Evolutionary conservation across 1,140 invertebrate genomes (phyloP), one percentile per base, ranked within the genome.

Genomic region (Bombus affinis): DNA sequence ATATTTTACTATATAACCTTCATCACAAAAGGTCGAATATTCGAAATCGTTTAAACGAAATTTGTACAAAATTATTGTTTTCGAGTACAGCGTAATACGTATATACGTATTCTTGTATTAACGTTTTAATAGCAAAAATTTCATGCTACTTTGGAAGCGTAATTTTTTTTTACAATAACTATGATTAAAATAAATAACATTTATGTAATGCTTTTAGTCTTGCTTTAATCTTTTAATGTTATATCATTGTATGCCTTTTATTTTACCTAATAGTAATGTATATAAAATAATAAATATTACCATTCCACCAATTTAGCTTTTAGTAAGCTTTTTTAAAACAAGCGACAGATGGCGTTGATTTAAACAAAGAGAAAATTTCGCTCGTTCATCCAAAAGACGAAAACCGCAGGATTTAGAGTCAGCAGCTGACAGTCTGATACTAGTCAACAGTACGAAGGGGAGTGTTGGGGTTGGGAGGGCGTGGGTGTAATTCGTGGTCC

Each of bases 401-500:
- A 53, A 53, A 53, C 18, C 5, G 47, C 47, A 53, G 18, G 47
- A 53, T 53, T 53, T 53, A 6, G 18, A 53, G 47, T 53, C 47
- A 53, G 47, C 47, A 53, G 47, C 47, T 53, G 47, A 53, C 47
- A 53, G 47, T 53, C 47, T 53, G 18, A 3, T n/a, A n/a, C 4
- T 28, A 25, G 57, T 28, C 3, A 53, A 39, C 10, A 39, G 18
- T 25, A 42, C 47, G 44, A 32, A 15, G 1, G 13, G 6, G 35
- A 35, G 2, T 53, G 47, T 22, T 8, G 15, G 66, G 65, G 32
- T 13, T 15, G n/a, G 5, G 65, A 32, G 37, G n/a, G 8, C 37
- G 39, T 37, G 71, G 12, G 35, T 57, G 53, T 44, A 44, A 84
- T 84, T 79, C 68, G 6, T 80, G 83, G 68, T 59, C 28, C 15